Conservation (phyloP, 2,797 vertebrate species). For the Tympanoctomys barrerae region DNA sequence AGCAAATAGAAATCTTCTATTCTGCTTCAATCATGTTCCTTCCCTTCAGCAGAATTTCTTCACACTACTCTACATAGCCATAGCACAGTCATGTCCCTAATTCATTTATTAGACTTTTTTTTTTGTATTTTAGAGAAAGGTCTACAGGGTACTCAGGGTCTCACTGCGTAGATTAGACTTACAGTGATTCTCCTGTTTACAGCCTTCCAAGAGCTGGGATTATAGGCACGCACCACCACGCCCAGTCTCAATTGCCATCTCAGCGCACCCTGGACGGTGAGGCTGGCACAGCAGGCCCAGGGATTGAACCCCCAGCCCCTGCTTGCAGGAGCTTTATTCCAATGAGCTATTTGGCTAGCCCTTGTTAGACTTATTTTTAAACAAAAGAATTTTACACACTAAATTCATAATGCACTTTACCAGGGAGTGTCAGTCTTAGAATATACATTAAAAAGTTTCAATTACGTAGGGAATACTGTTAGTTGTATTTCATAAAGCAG, state of each 20-base stretch:
- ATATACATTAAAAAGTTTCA: background rate
- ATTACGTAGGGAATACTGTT: background rate
- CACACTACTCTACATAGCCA: background rate
- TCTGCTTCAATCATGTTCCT: background rate
- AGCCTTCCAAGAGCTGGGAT: too few species aligned
- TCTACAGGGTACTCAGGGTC: too few species aligned
- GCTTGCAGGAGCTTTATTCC: too few species aligned
- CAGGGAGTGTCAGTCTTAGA: background rate
- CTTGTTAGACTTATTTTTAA: too few species aligned
- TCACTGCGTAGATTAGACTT: too few species aligned
- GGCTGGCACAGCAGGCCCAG: too few species aligned
- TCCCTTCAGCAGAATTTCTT: constrained; percentile 37
- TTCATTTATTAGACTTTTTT: constrained; percentile 4
- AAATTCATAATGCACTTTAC: constrained; percentile 16
- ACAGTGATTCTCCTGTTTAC: too few species aligned
- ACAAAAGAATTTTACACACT: background rate
- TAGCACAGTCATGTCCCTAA: background rate
- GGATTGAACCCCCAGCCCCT: too few species aligned
- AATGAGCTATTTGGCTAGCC: too few species aligned
- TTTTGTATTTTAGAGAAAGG: background rate
- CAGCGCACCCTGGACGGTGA: too few species aligned
- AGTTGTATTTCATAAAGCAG: background rate
- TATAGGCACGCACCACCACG: too few species aligned
- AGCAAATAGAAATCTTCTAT: background rate
- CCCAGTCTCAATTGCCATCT: too few species aligned